phyloP scores from a whole-genome alignment of 2,888 invertebrate genomes.

The Ochropleura plecta region DNA sequence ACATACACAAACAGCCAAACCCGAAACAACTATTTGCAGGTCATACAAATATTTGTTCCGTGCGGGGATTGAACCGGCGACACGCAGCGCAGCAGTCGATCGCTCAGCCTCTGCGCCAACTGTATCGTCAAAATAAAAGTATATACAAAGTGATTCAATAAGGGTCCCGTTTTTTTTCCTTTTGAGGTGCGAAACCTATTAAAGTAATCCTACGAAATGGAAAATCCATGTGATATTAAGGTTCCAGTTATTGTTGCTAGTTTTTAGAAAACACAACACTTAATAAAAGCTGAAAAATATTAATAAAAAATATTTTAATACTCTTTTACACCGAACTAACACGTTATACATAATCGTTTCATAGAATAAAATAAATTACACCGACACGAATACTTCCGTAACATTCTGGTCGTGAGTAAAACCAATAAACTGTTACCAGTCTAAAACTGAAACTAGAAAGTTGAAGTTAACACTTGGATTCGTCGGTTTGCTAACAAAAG shows the following conservation, averaged over 20 bases:
- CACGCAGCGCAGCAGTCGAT: no score
- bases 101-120: no score
- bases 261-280: conserved; percentile 9
- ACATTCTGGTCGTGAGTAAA: conserved; percentile 60
- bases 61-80: no score
- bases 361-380: conserved; percentile 32
- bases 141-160: no score
- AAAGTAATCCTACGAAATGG: no score
- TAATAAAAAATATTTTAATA: conserved; percentile 6
- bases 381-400: conserved; percentile 38
- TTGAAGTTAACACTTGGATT: conserved; percentile 61
- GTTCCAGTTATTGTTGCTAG: not conserved
- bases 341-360: conserved; percentile 35
- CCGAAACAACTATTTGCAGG: no score
- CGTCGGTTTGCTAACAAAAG: conserved; percentile 60
- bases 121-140: no score
- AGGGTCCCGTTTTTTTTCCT: no score
- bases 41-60: no score
- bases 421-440: conserved; percentile 60
- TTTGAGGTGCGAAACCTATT: no score
- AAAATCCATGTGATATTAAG: no score
- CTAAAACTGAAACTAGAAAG: conserved; percentile 63
- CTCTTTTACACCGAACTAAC: conserved; percentile 14
- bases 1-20: no score
- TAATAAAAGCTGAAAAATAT: not conserved